A percentile compares a stretch with the other conserved stretches of the same genome.
These are phyloP conservation scores for Drosophila engyochracea DNA, from an alignment of 2,888 invertebrate species.

Conservation along the genomic window DNA sequence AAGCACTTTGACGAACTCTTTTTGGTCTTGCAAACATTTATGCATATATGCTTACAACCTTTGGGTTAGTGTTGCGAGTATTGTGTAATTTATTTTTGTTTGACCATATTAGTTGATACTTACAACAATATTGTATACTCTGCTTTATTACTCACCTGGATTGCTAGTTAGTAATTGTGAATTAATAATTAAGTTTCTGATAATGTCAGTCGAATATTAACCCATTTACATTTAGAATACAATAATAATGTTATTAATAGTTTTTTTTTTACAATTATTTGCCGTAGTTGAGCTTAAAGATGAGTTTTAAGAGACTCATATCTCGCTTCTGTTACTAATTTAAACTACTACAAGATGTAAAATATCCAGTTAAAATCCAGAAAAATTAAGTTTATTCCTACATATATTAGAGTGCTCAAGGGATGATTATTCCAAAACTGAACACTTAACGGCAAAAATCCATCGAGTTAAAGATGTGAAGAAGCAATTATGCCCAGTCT, in stretches of 20 bases:
- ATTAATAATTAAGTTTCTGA: background rate
- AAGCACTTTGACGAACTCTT: constrained; percentile 49
- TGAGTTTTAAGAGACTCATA: background rate
- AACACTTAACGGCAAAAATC: background rate
- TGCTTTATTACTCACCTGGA: background rate
- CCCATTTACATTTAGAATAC: background rate
- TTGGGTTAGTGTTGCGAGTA: background rate
- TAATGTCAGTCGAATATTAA: background rate
- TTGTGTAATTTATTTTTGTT: constrained; percentile 19
- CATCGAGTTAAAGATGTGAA: background rate
- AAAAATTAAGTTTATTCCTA: background rate
- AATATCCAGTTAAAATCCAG: background rate
- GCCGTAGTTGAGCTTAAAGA: background rate
- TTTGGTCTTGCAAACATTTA: constrained; percentile 23
- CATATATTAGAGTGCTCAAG: background rate
- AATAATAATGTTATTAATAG: background rate
- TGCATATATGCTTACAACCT: constrained; percentile 4
- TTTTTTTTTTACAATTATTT: background rate
- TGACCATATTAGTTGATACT: constrained; percentile 3
- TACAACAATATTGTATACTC: background rate
- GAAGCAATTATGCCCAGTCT: background rate
- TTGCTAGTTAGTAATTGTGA: background rate
- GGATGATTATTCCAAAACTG: background rate
- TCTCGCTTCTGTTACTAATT: background rate
- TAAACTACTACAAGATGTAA: background rate